Evolutionary conservation across 2,113 vertebrate species (phyloP), one percentile per base, ranked within the genome.

Genomic region (Amphiprion percula): DNA sequence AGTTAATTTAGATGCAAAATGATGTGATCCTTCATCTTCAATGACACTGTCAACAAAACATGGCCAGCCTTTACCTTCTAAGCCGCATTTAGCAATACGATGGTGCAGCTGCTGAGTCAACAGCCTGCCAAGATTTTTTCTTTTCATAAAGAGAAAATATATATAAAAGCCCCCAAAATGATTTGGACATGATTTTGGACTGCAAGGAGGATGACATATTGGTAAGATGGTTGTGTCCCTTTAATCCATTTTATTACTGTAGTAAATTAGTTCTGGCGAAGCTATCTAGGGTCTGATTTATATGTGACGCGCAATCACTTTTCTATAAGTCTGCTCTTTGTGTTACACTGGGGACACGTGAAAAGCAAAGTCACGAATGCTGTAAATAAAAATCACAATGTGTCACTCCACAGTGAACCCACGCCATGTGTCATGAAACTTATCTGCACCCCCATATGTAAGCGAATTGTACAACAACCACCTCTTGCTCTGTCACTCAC

Each of bases 401-500:
- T 64, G 19, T 72, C 73, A 61, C 63, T 79, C 65, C 26, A 63
- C 19, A 0, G 68, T 73, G 74, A 83, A 68, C 53, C 37, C 24
- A n/a, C 2, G 19, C 37, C 55, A 24, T 16, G 75, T 56, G 58
- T 50, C 55, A 60, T 61, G 72, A 80, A 74, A 71, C n/a, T 1
- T 83, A 80, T 65, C 60, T 74, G 71, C 53, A 81, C 75, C 80
- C 50, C 9, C 62, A 77, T 44, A 53, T 84, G 79, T 69, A 61
- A 65, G 67, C 46, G 68, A 84, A 62, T 68, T 75, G 66, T 77
- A 73, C 86, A 81, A 73, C 28, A 68, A 68, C 81, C 84, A 87
- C 79, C 83, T 84, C 65, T 73, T 58, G 77, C 75, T 77, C 64
- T 0, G 23, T 59, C 68, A 26, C 74, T 90, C 88, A 89, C 83